Evolutionary conservation across 2,797 vertebrate species (phyloP), one percentile per base, ranked within the genome.

Genomic region (Eleutherodactylus coqui): DNA sequence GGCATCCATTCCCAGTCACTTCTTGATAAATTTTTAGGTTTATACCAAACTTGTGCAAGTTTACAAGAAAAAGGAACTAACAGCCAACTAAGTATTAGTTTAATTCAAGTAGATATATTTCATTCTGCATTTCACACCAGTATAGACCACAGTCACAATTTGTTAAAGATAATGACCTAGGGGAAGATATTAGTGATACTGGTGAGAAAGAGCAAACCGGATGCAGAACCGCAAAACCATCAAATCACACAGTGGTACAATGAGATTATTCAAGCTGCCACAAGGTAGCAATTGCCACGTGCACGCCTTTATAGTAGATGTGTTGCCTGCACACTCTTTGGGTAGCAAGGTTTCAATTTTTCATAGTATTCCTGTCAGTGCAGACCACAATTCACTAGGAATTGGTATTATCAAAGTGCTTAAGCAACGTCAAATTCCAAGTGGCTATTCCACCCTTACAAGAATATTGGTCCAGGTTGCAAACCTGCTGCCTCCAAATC

Each of bases 81-180:
- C 76, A 86, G 17, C 53, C 86, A 79, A 69, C 51, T 87, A 83
- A 73, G 58, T 83, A 87, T 73, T 27, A 38, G 21, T 87, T 87
- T 83, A 87, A 87, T 87, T 87, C 81, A 84, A 87, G 81, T 87
- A 84, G n/a, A 79, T 83, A 87, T 70, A 78, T 82, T 27, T 24
- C 47, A 36, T 62, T 84, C 86, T 83, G 64, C 62, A 83, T 73
- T 73, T 79, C 86, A 87, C 64, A 83, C 75, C 75, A 87, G 73
- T 43, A 43, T 58, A 78, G 62, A 67, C 62, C 60, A 60, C 27
- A 64, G 86, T 79, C 29, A 83, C 75, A 73, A 49, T 7, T 8
- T 77, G 34, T 79, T 60, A 64, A 53, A 75, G 69, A 75, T 32
- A 79, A 79, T 70, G 72, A 62, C 49, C n/a, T 53, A 41, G 21